phyloP scores from a whole-genome alignment of 2,888 invertebrate genomes.

The Acheta domesticus region DNA sequence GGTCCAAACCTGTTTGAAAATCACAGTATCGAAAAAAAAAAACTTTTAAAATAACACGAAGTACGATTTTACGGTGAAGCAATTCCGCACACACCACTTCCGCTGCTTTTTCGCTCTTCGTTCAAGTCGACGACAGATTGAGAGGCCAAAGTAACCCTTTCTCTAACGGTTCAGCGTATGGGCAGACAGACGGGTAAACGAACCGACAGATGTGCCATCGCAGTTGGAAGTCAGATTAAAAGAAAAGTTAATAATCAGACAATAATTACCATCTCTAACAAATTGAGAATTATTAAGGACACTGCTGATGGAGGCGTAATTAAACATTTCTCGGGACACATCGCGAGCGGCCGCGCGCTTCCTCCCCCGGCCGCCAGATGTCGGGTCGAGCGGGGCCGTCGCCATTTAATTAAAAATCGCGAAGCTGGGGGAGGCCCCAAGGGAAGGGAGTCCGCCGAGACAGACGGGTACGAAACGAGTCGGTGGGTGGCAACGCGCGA shows the following conservation, averaged over 20 bases:
- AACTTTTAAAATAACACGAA: too few species aligned
- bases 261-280: slow-evolving; percentile 18
- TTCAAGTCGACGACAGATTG: too few species aligned
- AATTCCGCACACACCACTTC: too few species aligned
- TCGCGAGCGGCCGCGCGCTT: not conserved
- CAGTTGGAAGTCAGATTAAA: not conserved
- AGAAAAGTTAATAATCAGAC: slow-evolving; percentile 1
- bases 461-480: too few species aligned
- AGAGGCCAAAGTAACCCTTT: too few species aligned
- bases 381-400: not conserved
- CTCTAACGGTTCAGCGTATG: too few species aligned
- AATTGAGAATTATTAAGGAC: not conserved
- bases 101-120: too few species aligned
- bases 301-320: not conserved
- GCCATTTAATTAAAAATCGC: not conserved
- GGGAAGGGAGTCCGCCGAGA: not conserved
- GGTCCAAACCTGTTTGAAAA: too few species aligned
- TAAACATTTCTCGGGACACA: slow-evolving; percentile 18
- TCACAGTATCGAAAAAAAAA: too few species aligned
- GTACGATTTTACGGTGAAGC: too few species aligned
- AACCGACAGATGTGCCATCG: not conserved
- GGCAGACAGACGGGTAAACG: too few species aligned
- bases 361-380: not conserved
- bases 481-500: too few species aligned
- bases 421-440: not conserved